Base-by-base conservation (phyloP, 2,797 vertebrate species). In the Gastrophryne carolinensis region DNA sequence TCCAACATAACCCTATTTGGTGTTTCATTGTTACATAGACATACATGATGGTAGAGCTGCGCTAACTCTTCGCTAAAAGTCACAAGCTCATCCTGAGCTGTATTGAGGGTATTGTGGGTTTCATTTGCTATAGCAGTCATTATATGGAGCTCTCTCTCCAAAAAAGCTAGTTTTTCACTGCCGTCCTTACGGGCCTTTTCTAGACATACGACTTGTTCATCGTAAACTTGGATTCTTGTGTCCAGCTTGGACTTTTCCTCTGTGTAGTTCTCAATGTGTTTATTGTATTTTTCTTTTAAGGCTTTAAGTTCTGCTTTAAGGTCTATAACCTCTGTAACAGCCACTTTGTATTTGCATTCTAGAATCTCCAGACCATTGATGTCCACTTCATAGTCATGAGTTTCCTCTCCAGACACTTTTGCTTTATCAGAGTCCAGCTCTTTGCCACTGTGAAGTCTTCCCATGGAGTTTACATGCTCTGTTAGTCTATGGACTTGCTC, bases 1-100 rank as follows among this genome's bases (percentile, higher is more conserved):
- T 99, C 98, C 83, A 99, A 90, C 98, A 99, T 99, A 80, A 99
- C 95, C 4, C 97, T 93, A 86, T 98, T 99, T 1, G 98, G 98
- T 0, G 96, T 99, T 89, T 99, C 97, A 0, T 99, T 99, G 84
- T 99, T 99, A 90, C 97, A 99, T 80, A 99, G 87, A 84, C 97
- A 98, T 37, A 99, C 97, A 0, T 99, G 98, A 84, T 99, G 96
- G 84, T 99, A 99, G 39, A 99, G 96, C 89, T 98, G 97, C 0
- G 98, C 98, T 67, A 99, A 87, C 56, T 99, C 98, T 84, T 99
- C 98, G 0, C 97, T 99, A 72, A 99, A 99, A 0, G 96, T 98
- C 29, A 99, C 97, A 84, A 99, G 83, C 87, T 99, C 96, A 0
- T 99, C 98, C 85, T 99, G 97, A 29, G 98, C 97, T 0, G 93